These are phyloP conservation scores for Melanotaenia trifasciata DNA, from an alignment of 2,797 vertebrate genomes.

Conservation along the genomic window DNA sequence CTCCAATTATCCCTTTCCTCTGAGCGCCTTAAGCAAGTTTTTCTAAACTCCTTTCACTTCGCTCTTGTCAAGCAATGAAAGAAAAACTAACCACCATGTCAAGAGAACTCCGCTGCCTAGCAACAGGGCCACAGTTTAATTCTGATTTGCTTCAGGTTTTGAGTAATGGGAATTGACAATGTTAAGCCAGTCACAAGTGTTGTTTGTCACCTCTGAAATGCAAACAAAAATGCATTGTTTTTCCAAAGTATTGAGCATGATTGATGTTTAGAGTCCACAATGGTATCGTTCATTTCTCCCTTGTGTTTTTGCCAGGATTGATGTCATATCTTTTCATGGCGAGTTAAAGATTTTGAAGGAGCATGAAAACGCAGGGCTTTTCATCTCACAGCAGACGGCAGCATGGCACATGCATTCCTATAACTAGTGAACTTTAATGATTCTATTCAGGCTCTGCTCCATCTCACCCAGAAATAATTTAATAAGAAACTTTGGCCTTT, in stretches of 20 bases:
- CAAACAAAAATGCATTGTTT: constrained; percentile 99
- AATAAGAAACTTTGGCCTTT: constrained; percentile 87
- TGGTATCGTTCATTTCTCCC: constrained; percentile 95
- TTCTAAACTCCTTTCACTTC: constrained; percentile 99
- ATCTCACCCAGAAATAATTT: constrained; percentile 92
- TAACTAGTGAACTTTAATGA: constrained; percentile 90
- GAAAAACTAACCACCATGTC: constrained; percentile 99
- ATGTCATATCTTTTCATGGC: constrained; percentile 99
- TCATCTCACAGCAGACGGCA: constrained; percentile 85
- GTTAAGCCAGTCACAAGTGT: constrained; percentile 97
- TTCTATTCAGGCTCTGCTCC: constrained; percentile 87
- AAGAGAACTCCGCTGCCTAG: constrained; percentile 99
- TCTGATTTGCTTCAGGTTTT: constrained; percentile 97
- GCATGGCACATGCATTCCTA: constrained; percentile 80
- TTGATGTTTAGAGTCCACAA: constrained; percentile 95
- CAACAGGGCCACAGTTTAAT: constrained; percentile 99
- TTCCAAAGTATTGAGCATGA: constrained; percentile 89
- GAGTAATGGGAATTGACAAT: constrained; percentile 99
- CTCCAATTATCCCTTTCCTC: constrained; percentile 98
- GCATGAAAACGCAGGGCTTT: constrained; percentile 89
- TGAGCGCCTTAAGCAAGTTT: constrained; percentile 99
- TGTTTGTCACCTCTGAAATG: constrained; percentile 99
- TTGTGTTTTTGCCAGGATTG: constrained; percentile 93
- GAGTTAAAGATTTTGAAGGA: constrained; percentile 92
- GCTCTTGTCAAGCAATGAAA: constrained; percentile 99